These are phyloP conservation scores for Leuciscus waleckii DNA, from an alignment of 2,797 vertebrate genomes.

Conservation along the genomic window DNA sequence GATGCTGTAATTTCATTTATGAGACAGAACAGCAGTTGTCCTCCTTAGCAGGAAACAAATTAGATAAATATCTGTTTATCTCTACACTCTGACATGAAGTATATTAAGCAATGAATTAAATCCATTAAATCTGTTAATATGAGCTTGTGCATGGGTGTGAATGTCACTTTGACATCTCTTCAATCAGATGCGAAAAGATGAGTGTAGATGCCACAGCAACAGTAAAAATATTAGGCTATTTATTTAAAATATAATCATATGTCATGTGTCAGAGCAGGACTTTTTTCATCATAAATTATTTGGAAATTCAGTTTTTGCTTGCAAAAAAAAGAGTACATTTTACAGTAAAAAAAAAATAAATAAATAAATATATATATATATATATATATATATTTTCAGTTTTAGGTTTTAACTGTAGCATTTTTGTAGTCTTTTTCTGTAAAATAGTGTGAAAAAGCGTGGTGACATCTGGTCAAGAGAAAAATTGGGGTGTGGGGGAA, in stretches of 20 bases:
- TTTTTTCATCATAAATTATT: neutral
- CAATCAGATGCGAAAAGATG: neutral
- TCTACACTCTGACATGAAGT: constrained; percentile 44
- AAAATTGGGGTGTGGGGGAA: neutral
- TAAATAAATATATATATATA: too few relatives aligned
- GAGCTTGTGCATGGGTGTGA: constrained; percentile 1
- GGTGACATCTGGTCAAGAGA: neutral
- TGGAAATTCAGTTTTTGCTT: neutral
- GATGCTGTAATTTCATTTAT: constrained; percentile 60
- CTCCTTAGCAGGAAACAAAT: constrained; percentile 61
- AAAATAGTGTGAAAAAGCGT: too few relatives aligned
- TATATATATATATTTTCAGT: neutral
- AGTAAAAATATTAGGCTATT: neutral
- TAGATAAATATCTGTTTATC: constrained; percentile 57
- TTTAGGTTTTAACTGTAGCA: neutral
- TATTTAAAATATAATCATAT: neutral
- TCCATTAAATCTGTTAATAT: constrained; percentile 29
- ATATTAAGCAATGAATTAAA: constrained; percentile 51
- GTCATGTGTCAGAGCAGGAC: too few relatives aligned
- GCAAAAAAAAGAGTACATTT: neutral
- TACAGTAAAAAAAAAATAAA: too few relatives aligned
- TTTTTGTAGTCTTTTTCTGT: neutral
- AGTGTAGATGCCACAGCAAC: neutral
- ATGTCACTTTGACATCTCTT: constrained; percentile 26
- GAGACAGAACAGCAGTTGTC: constrained; percentile 56